Percentiles rank a stretch among this genome's conserved stretches.
These are phyloP conservation scores for Podarcis cretensis DNA, from an alignment of 2,113 vertebrate species.

Conservation along the genomic window DNA sequence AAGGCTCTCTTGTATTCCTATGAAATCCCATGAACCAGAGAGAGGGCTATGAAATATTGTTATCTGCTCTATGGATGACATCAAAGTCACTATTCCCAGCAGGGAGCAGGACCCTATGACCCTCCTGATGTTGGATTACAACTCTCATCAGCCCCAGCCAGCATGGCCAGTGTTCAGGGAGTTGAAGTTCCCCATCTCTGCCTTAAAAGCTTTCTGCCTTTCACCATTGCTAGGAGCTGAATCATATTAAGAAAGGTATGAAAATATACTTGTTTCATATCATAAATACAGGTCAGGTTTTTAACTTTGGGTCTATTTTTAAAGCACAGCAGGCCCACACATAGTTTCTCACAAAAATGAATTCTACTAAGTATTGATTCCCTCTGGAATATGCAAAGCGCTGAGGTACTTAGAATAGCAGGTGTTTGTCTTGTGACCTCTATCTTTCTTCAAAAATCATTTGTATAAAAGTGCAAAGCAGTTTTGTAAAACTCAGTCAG, in stretches of 20 bases:
- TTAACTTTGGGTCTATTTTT: background rate
- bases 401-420: no score
- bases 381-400: no score
- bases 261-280: background rate
- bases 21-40: background rate
- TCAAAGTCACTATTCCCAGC: no score
- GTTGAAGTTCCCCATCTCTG: background rate
- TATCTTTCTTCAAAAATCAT: no score
- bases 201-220: background rate
- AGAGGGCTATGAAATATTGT: background rate
- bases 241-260: background rate
- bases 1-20: background rate
- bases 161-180: no score
- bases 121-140: no score
- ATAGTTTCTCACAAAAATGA: background rate
- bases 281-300: background rate
- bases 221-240: background rate
- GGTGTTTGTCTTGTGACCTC: no score
- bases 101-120: background rate
- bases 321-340: background rate
- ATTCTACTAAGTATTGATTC: no score
- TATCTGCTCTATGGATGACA: background rate
- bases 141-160: no score
- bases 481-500: background rate
- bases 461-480: background rate